Percentiles rank a stretch among this genome's conserved stretches.
Evolutionary conservation across 2,888 invertebrate genomes (phyloP).

Genomic region (Phengaris alcon): DNA sequence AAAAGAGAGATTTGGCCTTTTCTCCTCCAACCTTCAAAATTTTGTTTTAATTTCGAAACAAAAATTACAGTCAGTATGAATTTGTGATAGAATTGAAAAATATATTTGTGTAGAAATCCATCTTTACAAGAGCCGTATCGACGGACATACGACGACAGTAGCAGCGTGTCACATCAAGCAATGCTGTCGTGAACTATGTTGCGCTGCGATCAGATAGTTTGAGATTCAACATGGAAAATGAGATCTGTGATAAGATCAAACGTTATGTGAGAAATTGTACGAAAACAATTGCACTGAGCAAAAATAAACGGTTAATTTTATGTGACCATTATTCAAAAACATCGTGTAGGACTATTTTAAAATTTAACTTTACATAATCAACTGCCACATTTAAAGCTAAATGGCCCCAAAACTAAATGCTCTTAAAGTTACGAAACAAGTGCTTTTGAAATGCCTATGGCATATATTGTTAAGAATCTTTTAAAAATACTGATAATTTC

Average conservation of each 20-base stretch:
- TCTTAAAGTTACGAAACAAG: not conserved
- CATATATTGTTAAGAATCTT: not conserved
- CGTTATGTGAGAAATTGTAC: no score
- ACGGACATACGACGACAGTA: no score
- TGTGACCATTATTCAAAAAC: not conserved
- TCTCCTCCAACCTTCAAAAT: not conserved
- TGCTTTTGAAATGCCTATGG: not conserved
- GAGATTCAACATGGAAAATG: not conserved
- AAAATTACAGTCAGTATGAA: not conserved
- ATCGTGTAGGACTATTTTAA: not conserved
- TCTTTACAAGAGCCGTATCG: not conserved
- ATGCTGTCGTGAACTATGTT: not conserved
- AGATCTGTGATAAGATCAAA: not conserved
- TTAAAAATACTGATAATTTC: constrained; percentile 3
- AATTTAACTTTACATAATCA: not conserved
- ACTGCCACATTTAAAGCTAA: not conserved
- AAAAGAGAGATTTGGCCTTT: no score
- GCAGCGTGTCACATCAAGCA: no score
- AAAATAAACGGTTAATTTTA: not conserved
- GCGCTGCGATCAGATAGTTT: not conserved
- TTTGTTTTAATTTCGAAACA: not conserved
- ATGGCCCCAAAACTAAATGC: not conserved
- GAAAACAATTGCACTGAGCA: no score
- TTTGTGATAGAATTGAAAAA: constrained; percentile 3
- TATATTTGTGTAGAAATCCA: not conserved